Evolutionary conservation across 2,888 invertebrate genomes (phyloP).

Genomic region (Tholera decimalis): DNA sequence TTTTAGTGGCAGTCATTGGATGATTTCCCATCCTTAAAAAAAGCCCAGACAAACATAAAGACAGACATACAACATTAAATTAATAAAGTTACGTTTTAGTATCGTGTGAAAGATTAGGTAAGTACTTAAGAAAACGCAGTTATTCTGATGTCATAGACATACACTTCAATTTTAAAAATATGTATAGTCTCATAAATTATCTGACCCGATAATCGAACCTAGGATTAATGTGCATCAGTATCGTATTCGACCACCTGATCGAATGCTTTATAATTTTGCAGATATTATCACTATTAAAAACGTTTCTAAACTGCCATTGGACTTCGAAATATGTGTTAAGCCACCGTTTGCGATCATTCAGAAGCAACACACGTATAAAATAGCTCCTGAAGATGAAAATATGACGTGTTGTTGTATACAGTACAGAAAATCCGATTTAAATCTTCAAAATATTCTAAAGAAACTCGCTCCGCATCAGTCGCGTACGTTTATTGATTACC

Average conservation of each 20-base stretch:
- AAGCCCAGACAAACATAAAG: no score
- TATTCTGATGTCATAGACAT: no score
- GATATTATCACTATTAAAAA: conserved; percentile 91
- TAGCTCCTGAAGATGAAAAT: conserved; percentile 77
- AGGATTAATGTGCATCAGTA: not conserved
- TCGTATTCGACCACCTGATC: not conserved
- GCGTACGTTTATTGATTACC: conserved; percentile 79
- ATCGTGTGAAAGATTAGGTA: no score
- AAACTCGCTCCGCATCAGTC: conserved; percentile 76
- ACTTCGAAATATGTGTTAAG: conserved; percentile 85
- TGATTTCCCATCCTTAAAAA: no score
- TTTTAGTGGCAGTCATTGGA: no score
- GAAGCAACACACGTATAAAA: conserved; percentile 81
- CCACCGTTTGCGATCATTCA: conserved; percentile 89
- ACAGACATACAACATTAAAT: no score
- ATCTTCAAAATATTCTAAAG: conserved; percentile 74
- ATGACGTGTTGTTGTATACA: conserved; percentile 82
- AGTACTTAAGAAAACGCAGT: no score
- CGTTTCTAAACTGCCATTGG: conserved; percentile 87
- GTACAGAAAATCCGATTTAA: conserved; percentile 81
- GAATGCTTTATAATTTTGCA: conserved; percentile 72
- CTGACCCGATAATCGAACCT: no score
- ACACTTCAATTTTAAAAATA: no score
- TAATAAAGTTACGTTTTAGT: no score
- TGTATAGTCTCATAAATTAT: no score